phyloP scores from a whole-genome alignment of 2,888 invertebrate species.

The Ctena decussata region DNA sequence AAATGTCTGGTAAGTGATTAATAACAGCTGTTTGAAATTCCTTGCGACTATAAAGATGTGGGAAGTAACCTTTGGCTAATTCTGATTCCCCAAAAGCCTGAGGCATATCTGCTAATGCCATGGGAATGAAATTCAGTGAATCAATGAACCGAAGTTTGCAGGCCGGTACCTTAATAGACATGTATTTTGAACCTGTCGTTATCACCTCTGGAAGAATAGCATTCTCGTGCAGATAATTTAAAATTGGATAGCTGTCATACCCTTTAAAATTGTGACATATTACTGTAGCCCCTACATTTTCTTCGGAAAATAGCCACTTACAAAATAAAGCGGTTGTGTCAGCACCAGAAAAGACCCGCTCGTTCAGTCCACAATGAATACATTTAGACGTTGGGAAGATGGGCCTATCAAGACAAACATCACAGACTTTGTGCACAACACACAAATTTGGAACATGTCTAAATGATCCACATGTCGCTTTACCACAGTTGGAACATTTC shows the following conservation, averaged over 20 bases:
- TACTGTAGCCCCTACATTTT: not conserved
- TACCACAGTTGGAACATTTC: not conserved
- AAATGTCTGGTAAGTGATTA: not conserved
- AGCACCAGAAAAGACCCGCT: too few species aligned
- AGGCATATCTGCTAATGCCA: not conserved
- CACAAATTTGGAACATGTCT: not conserved
- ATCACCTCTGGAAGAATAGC: not conserved
- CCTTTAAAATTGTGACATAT: not conserved
- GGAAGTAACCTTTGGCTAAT: not conserved
- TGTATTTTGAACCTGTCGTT: not conserved
- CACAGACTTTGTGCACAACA: too few species aligned
- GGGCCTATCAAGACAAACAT: too few species aligned
- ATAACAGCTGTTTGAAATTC: not conserved
- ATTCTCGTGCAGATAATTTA: not conserved
- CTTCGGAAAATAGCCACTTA: not conserved
- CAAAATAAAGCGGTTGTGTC: not conserved
- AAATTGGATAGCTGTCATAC: not conserved
- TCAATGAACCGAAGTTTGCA: not conserved
- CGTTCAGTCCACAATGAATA: too few species aligned
- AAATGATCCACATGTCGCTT: not conserved
- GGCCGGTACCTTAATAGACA: not conserved
- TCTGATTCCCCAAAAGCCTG: not conserved
- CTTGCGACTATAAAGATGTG: not conserved
- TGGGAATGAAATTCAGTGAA: not conserved
- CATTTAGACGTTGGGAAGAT: too few species aligned